Conservation (phyloP, 2,113 vertebrate genomes). For the Ophthalmotilapia sp. region DNA sequence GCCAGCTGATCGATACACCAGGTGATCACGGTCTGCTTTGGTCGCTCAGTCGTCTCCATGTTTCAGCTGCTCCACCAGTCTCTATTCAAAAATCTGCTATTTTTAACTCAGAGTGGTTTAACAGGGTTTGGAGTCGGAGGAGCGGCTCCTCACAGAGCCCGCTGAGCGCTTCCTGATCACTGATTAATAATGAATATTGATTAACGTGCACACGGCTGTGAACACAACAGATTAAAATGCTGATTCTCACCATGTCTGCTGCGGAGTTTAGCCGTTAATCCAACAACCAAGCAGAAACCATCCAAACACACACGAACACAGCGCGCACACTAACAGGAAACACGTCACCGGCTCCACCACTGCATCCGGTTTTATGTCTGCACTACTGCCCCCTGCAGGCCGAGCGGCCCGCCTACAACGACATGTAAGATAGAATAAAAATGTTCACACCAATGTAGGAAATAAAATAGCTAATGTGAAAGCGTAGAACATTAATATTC, state of each 20-base stretch:
- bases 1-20: neutral
- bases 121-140: neutral
- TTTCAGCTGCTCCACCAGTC: neutral
- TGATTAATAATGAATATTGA: neutral
- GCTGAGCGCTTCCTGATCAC: neutral
- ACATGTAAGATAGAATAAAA: neutral
- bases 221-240: neutral
- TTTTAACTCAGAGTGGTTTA: neutral
- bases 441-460: neutral
- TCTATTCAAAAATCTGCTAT: neutral
- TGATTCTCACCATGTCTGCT: constrained; percentile 7
- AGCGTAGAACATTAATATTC: neutral
- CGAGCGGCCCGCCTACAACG: neutral
- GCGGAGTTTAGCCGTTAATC: neutral
- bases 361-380: neutral
- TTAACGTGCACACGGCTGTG: neutral
- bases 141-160: neutral
- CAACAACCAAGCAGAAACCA: neutral
- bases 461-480: neutral
- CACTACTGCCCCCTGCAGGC: neutral
- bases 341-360: neutral
- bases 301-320: neutral
- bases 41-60: neutral
- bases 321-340: neutral
- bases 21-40: neutral